Evolutionary conservation across 1,140 invertebrate species (phyloP).

Genomic region (Drosophila nebulosa): DNA sequence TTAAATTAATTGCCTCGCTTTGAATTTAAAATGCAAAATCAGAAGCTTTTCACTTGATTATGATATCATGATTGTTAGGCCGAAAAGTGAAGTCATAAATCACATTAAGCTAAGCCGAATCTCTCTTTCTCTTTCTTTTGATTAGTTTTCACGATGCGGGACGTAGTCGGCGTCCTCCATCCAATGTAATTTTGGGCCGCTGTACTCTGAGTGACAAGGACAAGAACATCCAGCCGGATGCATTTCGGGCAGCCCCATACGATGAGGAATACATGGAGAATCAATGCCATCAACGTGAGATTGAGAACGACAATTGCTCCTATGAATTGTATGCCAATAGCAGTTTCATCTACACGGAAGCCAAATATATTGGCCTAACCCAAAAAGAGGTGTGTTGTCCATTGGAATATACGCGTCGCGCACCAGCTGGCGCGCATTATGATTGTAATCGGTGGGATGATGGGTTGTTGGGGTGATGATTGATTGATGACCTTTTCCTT

Average conservation of each 20-base stretch:
- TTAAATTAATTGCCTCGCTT: slow-evolving; percentile 63
- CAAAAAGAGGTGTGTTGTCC: slow-evolving; percentile 76
- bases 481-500: slow-evolving; percentile 59
- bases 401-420: slow-evolving; percentile 19
- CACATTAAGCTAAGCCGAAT: neutral
- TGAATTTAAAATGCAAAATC: slow-evolving; percentile 57
- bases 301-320: slow-evolving; percentile 72
- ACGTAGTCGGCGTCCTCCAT: slow-evolving; percentile 4
- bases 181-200: slow-evolving; percentile 79
- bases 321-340: slow-evolving; percentile 79
- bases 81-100: slow-evolving; percentile 44
- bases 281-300: slow-evolving; percentile 82
- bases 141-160: slow-evolving; percentile 41
- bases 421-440: slow-evolving; percentile 50
- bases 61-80: slow-evolving; percentile 52
- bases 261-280: slow-evolving; percentile 86
- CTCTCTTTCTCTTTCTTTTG: neutral
- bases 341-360: slow-evolving; percentile 77
- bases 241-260: slow-evolving; percentile 84
- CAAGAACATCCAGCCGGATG: slow-evolving; percentile 84
- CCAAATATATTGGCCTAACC: slow-evolving; percentile 73
- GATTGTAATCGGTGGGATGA: slow-evolving; percentile 57
- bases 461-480: slow-evolving; percentile 23
- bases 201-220: slow-evolving; percentile 84
- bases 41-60: slow-evolving; percentile 41